phyloP scores from a whole-genome alignment of 2,797 vertebrate genomes.

The Sebastes wilsoni region DNA sequence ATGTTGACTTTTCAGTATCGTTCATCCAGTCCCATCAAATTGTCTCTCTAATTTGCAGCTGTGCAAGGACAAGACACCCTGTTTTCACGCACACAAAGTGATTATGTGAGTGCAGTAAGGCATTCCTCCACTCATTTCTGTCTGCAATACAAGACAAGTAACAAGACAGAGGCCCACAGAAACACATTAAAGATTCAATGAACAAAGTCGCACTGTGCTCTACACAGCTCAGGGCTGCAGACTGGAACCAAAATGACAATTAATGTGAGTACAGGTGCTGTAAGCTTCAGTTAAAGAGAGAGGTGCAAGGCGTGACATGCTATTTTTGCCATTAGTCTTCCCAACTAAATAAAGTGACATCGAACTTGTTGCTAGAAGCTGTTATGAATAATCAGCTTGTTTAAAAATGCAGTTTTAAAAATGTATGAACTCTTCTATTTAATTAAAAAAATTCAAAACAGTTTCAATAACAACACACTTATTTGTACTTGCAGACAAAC shows the following conservation, averaged over 20 bases:
- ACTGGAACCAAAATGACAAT: conserved; percentile 26
- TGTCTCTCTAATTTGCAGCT: neutral
- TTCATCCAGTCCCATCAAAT: neutral
- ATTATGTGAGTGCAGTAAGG: conserved; percentile 31
- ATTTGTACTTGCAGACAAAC: neutral
- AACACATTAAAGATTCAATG: conserved; percentile 29
- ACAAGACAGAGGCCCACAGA: conserved; percentile 26
- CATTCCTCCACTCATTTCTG: neutral
- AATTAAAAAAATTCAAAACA: neutral
- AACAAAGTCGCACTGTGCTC: neutral
- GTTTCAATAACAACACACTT: neutral
- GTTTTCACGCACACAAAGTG: conserved; percentile 7
- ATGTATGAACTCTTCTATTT: neutral
- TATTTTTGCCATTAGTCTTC: neutral
- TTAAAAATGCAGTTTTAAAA: neutral
- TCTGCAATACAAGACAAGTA: conserved; percentile 35
- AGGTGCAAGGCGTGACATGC: neutral
- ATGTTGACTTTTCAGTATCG: neutral
- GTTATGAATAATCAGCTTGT: neutral
- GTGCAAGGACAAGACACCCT: neutral
- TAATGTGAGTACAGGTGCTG: neutral
- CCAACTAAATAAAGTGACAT: neutral
- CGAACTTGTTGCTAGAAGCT: neutral
- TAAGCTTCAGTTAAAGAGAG: conserved; percentile 7
- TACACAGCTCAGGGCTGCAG: conserved; percentile 9